A percentile compares a stretch with the other conserved stretches of the same genome.
These are phyloP conservation scores for Herpetotheres cachinnans DNA, from an alignment of 2,113 vertebrate genomes.

Conservation along the genomic window DNA sequence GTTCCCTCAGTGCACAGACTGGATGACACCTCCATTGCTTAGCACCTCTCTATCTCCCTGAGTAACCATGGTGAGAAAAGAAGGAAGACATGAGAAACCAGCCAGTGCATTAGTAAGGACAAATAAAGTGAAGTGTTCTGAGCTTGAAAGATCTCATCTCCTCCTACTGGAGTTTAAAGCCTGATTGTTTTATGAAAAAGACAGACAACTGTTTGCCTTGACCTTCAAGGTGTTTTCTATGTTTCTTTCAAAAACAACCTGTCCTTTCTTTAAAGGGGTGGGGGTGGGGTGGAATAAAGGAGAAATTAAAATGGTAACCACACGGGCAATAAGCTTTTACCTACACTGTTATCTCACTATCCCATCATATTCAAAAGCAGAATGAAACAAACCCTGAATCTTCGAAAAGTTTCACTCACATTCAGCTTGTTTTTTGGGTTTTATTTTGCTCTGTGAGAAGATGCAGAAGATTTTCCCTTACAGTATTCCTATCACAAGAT, in stretches of 20 bases:
- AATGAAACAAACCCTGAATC: neutral
- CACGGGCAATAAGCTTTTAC: neutral
- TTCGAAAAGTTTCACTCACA: neutral
- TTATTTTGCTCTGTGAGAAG: neutral
- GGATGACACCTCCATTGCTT: constrained; percentile 81
- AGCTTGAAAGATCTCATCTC: constrained; percentile 46
- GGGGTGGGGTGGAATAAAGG: neutral
- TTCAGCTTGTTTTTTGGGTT: neutral
- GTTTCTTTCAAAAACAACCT: neutral
- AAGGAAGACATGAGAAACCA: constrained; percentile 67
- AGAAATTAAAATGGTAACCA: neutral
- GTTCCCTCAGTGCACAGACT: constrained; percentile 73
- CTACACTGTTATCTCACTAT: neutral
- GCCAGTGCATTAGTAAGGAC: constrained; percentile 58
- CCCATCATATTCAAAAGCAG: neutral
- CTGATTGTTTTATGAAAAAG: constrained; percentile 28
- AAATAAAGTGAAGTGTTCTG: constrained; percentile 56
- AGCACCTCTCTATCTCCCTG: constrained; percentile 73
- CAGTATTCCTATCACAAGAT: neutral
- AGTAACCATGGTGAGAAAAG: constrained; percentile 68
- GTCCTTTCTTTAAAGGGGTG: neutral
- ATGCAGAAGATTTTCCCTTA: neutral
- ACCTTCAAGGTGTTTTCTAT: neutral
- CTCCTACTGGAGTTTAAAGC: constrained; percentile 23
- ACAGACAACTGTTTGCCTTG: neutral